Base-by-base conservation (phyloP, 2,888 invertebrate species). In the Scaptodrosophila latifasciaeformis region DNA sequence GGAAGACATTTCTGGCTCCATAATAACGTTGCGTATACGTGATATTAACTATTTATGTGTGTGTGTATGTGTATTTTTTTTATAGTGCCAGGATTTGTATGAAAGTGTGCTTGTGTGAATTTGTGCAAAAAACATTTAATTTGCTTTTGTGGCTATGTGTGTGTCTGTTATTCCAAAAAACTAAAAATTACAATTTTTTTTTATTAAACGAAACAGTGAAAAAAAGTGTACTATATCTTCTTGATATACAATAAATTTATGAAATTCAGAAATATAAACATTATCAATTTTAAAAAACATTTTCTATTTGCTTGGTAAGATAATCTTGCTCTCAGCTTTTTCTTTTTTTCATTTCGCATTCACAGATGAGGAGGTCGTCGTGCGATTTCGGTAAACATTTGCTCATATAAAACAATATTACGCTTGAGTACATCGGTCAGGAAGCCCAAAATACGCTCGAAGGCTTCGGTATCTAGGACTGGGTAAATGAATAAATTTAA, bases 341-440 rank as follows among this genome's bases (percentile, higher is more conserved):
- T 31, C 10, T 30, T 31, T 13, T 17, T 18, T 15, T 45, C 13
- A 15, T 45, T 43, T 9, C 37, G 43, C 0, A 9, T 52, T 72
- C 59, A 80, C 39, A 81, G 51, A 57, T 56, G 74, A 18, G 82
- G 65, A 52, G 60, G 66, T 39, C 76, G 75, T 40, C 72, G 65
- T 10, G 85, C 79, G 70, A 83, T 64, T 54, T 83, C 77, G 35
- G 70, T 67, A 46, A 84, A 70, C 61, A 79, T 70, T 49, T 83
- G 81, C 70, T 97, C 97, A 87, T 98, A 99, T 87, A 95, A 93
- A 86, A 94, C 93, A 82, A 97, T 96, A 89, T 96, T 97, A 81
- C 97, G 92, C 89, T 97, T 96, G 95, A 99, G 96, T 51, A 98
- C 91, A 86, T 98, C 95, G 95, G 97, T 96, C 87, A 98, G 97